A percentile compares a stretch with the other conserved stretches of the same genome.
phyloP scores from a whole-genome alignment of 2,888 invertebrate species.

The Petrolisthes cinctipes region DNA sequence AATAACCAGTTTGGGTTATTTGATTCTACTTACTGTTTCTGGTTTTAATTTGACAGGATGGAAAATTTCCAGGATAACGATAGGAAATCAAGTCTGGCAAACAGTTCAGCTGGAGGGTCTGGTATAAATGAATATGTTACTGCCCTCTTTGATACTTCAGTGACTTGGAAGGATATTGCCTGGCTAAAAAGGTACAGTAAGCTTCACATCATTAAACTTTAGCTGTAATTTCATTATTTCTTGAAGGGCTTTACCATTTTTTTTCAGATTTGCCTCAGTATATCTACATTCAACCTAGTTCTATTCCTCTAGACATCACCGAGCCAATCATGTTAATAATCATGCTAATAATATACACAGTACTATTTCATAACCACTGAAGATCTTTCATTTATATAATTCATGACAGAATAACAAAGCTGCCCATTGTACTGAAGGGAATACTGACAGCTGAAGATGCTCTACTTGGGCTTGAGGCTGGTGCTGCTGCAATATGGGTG shows the following conservation, averaged over 20 bases:
- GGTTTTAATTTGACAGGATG: constrained; percentile 74
- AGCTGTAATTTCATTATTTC: background rate
- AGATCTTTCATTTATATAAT: too few species aligned
- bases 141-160: constrained; percentile 81
- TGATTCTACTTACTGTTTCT: background rate
- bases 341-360: too few species aligned
- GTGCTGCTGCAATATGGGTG: constrained; percentile 85
- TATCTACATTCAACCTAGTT: too few species aligned
- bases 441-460: constrained; percentile 90
- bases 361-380: too few species aligned
- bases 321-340: too few species aligned
- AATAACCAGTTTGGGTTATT: too few species aligned
- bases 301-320: too few species aligned
- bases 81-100: constrained; percentile 29
- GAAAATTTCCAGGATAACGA: constrained; percentile 81
- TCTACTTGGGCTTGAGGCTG: constrained; percentile 78
- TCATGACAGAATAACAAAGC: constrained; percentile 74
- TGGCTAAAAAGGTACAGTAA: constrained; percentile 81
- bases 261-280: too few species aligned
- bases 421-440: constrained; percentile 89
- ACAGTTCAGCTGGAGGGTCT: constrained; percentile 73
- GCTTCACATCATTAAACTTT: background rate
- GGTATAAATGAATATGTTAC: constrained; percentile 84
- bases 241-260: too few species aligned
- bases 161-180: constrained; percentile 88